phyloP scores from a whole-genome alignment of 1,140 invertebrate genomes.

The Lethrus apterus region DNA sequence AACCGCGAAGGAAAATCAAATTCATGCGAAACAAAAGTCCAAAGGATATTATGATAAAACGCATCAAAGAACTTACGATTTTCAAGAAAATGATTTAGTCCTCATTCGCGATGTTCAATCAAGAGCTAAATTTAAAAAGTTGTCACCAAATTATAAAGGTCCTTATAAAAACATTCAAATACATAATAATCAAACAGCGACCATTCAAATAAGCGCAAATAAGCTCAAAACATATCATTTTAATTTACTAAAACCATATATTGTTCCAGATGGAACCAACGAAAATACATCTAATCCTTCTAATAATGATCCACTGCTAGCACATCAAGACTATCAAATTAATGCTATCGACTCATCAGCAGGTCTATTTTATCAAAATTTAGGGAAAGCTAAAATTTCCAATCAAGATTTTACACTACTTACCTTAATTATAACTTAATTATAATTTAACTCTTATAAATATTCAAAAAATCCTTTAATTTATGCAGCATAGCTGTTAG shows the following conservation, averaged over 20 bases:
- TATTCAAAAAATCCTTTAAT: slow-evolving; percentile 1
- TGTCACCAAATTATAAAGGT: slow-evolving; percentile 35
- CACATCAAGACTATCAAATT: not conserved
- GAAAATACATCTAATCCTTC: too few species aligned
- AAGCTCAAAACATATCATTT: too few species aligned
- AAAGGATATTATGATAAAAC: slow-evolving; percentile 33
- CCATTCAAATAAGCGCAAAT: too few species aligned
- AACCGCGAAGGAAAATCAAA: slow-evolving; percentile 20
- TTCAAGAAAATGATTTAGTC: slow-evolving; percentile 31
- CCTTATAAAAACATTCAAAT: slow-evolving; percentile 32
- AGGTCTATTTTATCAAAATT: slow-evolving; percentile 17
- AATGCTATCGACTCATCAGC: slow-evolving; percentile 1
- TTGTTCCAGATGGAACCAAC: too few species aligned
- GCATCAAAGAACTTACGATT: slow-evolving; percentile 28
- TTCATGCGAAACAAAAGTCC: slow-evolving; percentile 18
- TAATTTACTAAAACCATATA: too few species aligned
- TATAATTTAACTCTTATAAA: slow-evolving; percentile 18
- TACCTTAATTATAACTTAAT: too few species aligned
- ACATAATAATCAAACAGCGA: slow-evolving; percentile 31
- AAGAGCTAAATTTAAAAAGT: slow-evolving; percentile 23
- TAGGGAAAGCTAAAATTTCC: slow-evolving; percentile 16
- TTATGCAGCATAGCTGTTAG: not conserved
- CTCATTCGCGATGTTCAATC: slow-evolving; percentile 23
- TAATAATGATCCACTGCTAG: too few species aligned
- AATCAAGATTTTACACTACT: slow-evolving; percentile 18